Evolutionary conservation across 2,888 invertebrate genomes (phyloP).

Genomic region (Alloscopus bannaensis): DNA sequence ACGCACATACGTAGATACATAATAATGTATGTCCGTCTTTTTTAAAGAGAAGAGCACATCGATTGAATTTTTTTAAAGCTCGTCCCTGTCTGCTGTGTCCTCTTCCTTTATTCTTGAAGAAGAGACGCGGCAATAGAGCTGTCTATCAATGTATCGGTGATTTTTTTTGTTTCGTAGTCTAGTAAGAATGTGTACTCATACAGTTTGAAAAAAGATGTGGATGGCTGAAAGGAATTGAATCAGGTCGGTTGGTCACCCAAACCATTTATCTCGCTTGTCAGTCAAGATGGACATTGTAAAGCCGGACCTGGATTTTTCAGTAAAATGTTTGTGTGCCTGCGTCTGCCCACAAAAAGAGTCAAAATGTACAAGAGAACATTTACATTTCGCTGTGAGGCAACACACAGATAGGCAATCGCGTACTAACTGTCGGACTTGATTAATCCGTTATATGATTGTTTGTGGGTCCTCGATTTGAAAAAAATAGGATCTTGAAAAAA

Average conservation of each 20-base stretch:
- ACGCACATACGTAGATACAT: too few species aligned
- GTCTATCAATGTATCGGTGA: constrained; percentile 28
- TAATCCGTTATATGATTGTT: constrained; percentile 46
- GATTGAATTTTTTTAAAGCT: not conserved
- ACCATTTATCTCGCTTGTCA: constrained; percentile 33
- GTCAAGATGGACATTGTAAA: not conserved
- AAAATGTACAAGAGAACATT: not conserved
- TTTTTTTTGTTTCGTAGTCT: too few species aligned
- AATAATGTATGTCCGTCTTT: too few species aligned
- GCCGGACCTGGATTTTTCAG: constrained; percentile 28
- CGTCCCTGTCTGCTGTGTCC: constrained; percentile 5
- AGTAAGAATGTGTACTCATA: too few species aligned
- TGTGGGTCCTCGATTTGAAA: constrained; percentile 23
- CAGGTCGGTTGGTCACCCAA: constrained; percentile 47
- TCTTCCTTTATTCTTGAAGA: constrained; percentile 5
- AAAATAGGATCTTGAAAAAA: constrained; percentile 25
- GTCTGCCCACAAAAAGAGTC: not conserved
- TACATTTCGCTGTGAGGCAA: not conserved
- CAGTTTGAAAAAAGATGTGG: too few species aligned
- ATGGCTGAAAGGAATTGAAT: constrained; percentile 36
- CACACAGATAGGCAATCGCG: not conserved
- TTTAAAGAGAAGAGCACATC: too few species aligned
- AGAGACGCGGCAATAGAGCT: too few species aligned
- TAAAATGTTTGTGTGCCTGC: constrained; percentile 17
- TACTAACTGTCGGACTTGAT: constrained; percentile 9